Base-by-base conservation (phyloP, 2,113 vertebrate species). In the Anguilla japonica region DNA sequence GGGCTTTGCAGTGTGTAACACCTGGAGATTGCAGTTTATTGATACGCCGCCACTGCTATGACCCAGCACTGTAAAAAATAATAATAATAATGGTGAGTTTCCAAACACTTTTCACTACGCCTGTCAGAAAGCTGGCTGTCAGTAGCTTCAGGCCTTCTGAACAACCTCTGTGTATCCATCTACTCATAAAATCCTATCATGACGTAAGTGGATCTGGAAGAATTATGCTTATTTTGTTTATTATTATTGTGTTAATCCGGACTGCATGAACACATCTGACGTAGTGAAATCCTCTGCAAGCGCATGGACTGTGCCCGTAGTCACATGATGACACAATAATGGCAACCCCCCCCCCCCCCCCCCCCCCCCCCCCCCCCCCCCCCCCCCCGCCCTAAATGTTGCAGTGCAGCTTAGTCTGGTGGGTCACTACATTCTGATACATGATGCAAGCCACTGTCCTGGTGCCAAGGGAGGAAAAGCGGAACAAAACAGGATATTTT, bases 361-460 rank as follows among this genome's bases (percentile, higher is more conserved):
- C n/a, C n/a, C n/a, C n/a, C 34, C 78, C 22, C 46, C 56, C 82
- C 57, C 22, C 78, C 22, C 46, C 56, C 82, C 57, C 34, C 78
- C 20, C 46, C 56, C 82, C 57, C 34, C 78, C 20, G 29, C 56
- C 82, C 57, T 15, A 84, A 84, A 41, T 39, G 15, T 56, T 79
- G 22, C 86, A 92, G 89, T 91, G 92, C 93, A 93, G 94, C 93
- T 93, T 95, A 94, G 94, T 95, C 93, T 94, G 92, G 93, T 94
- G 91, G 92, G 94, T 93, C 94, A 94, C 93, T 94, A 93, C 93
- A 92, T 92, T 93, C 92, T 93, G 90, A 92, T 94, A 93, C 92
- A 89, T 93, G 94, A 93, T 94, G 92, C 92, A 94, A 94, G 91
- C 92, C 92, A 93, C 91, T 93, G 93, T 92, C 93, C 89, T 89